phyloP scores from a whole-genome alignment of 2,797 vertebrate species.

The Gymnodraco acuticeps region DNA sequence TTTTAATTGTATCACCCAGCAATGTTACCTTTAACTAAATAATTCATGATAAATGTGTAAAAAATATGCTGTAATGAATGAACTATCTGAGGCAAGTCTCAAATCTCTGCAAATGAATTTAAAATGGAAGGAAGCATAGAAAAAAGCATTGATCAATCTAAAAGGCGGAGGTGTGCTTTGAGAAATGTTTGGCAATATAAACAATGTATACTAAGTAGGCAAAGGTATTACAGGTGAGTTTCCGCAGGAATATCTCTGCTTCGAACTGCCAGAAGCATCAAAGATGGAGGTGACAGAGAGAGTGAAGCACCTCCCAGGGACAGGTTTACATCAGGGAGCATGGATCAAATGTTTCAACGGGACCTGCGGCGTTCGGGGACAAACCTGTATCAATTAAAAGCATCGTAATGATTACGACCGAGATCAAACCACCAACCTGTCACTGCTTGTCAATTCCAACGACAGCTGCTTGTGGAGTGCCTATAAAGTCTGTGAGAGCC shows the following conservation, averaged over 20 bases:
- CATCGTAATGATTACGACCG: conserved; percentile 57
- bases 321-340: conserved; percentile 35
- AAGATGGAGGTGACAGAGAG: conserved; percentile 36
- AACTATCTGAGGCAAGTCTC: conserved; percentile 15
- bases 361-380: conserved; percentile 50
- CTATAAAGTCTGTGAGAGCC: conserved; percentile 56
- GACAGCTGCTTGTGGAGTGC: conserved; percentile 59
- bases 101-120: conserved; percentile 30
- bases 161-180: conserved; percentile 35
- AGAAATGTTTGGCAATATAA: conserved; percentile 33
- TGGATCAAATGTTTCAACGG: conserved; percentile 57
- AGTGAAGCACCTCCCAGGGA: conserved; percentile 37
- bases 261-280: conserved; percentile 22
- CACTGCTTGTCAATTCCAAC: conserved; percentile 62
- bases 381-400: conserved; percentile 67
- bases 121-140: conserved; percentile 16
- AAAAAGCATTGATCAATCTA: conserved; percentile 27
- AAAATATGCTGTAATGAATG: conserved; percentile 1
- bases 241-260: conserved; percentile 5
- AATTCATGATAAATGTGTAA: conserved; percentile 30
- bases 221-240: neutral
- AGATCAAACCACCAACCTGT: conserved; percentile 72
- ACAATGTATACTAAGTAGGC: conserved; percentile 28
- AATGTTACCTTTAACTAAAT: conserved; percentile 15
- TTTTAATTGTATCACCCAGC: conserved; percentile 4